These are phyloP conservation scores for Tragopan temminckii DNA, from an alignment of 2,797 vertebrate genomes.

Conservation along the genomic window DNA sequence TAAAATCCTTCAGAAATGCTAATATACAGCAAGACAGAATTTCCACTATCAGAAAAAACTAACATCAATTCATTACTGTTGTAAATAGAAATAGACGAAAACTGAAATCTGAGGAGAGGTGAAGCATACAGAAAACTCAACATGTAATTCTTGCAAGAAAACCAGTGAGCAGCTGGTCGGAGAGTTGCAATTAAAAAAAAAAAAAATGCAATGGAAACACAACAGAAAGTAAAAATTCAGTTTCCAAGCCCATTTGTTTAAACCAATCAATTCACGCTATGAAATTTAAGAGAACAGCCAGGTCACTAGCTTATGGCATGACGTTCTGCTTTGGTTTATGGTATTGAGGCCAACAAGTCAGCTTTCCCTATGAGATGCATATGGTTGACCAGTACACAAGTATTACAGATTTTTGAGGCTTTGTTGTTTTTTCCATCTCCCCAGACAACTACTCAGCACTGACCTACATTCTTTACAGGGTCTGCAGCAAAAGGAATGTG, in stretches of 20 bases:
- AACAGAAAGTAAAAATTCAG: neutral
- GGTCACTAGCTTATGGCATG: neutral
- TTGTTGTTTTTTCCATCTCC: neutral
- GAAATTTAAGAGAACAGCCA: too few species aligned
- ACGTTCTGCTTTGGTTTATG: neutral
- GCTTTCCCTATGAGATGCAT: neutral
- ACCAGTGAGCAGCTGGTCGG: neutral
- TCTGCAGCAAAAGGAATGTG: neutral
- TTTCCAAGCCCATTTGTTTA: neutral
- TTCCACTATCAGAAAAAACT: neutral
- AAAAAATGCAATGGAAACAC: neutral
- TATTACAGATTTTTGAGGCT: neutral
- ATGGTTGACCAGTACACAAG: neutral
- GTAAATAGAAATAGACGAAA: neutral
- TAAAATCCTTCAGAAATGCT: neutral
- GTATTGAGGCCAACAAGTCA: neutral
- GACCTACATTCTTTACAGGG: neutral
- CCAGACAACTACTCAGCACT: neutral
- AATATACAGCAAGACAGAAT: neutral
- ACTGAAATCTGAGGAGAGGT: fast-evolving
- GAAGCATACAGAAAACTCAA: neutral
- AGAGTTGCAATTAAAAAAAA: neutral
- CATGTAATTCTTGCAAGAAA: neutral
- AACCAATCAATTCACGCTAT: neutral
- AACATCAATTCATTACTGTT: neutral